Evolutionary conservation across 2,113 vertebrate genomes (phyloP).

Genomic region (Micronycteris hirsuta): DNA sequence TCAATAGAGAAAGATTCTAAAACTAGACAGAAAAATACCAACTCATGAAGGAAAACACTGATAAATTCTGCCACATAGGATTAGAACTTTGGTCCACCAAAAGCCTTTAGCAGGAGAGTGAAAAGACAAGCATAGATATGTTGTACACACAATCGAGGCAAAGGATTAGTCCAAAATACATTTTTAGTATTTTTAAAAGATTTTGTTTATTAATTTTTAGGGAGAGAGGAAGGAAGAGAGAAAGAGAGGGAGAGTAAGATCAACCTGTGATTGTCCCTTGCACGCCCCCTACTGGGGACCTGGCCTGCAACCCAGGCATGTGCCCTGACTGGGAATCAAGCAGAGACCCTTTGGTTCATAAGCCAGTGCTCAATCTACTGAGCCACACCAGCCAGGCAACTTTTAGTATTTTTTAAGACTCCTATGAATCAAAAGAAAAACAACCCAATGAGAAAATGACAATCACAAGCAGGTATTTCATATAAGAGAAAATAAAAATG

Average conservation of each 20-base stretch:
- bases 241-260: too few species aligned
- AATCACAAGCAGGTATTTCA: not conserved
- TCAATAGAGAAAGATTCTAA: not conserved
- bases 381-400: too few species aligned
- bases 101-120: not conserved
- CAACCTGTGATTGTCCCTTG: too few species aligned
- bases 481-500: slow-evolving; percentile 32
- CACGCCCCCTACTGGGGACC: too few species aligned
- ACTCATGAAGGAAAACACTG: not conserved
- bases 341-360: too few species aligned
- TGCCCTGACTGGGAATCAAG: too few species aligned
- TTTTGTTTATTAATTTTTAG: too few species aligned
- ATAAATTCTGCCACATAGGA: not conserved
- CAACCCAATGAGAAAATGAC: not conserved
- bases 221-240: too few species aligned
- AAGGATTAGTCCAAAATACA: not conserved
- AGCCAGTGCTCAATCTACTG: too few species aligned
- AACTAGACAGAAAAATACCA: slow-evolving; percentile 1
- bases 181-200: too few species aligned
- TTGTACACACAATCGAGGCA: not conserved
- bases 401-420: not conserved
- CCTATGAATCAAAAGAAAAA: not conserved
- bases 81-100: not conserved
- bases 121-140: not conserved
- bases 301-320: too few species aligned